phyloP scores from a whole-genome alignment of 2,888 invertebrate genomes.

The Cremastinae sp. region DNA sequence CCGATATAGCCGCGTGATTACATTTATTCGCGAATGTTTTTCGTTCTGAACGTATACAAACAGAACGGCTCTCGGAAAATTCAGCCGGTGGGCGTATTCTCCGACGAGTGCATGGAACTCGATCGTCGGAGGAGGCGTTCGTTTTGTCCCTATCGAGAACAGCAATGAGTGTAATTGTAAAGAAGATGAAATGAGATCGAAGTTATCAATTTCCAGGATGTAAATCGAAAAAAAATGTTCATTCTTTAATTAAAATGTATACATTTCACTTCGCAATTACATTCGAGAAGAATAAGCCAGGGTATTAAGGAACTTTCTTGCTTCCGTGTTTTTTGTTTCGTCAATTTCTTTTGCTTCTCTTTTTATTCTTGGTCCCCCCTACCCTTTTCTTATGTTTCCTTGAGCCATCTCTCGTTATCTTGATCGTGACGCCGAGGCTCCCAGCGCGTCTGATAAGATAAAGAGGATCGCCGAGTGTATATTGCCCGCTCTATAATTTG shows the following conservation, averaged over 20 bases:
- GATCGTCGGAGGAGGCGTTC: conserved; percentile 46
- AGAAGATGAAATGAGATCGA: conserved; percentile 16
- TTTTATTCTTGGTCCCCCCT: conserved; percentile 6
- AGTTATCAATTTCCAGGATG: conserved; percentile 5
- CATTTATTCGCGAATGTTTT: conserved; percentile 24
- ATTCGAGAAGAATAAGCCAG: too few species aligned
- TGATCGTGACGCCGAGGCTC: conserved; percentile 54
- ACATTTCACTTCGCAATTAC: too few species aligned
- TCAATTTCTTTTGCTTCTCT: not conserved
- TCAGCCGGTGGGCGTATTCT: conserved; percentile 47
- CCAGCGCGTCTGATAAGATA: conserved; percentile 68
- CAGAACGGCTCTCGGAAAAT: conserved; percentile 16
- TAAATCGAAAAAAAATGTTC: too few species aligned
- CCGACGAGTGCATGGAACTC: conserved; percentile 7
- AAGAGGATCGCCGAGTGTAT: conserved; percentile 42
- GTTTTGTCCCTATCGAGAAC: conserved; percentile 40
- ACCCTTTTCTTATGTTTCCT: conserved; percentile 25
- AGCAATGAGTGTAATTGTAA: conserved; percentile 2
- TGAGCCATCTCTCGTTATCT: conserved; percentile 45
- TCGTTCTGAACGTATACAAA: not conserved
- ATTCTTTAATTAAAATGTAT: too few species aligned
- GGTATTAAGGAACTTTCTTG: not conserved
- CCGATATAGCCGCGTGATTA: conserved; percentile 22
- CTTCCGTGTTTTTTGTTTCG: not conserved
- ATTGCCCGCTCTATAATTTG: conserved; percentile 55